These are phyloP conservation scores for Junonia oenone DNA, from an alignment of 2,888 invertebrate genomes.

Conservation along the genomic window DNA sequence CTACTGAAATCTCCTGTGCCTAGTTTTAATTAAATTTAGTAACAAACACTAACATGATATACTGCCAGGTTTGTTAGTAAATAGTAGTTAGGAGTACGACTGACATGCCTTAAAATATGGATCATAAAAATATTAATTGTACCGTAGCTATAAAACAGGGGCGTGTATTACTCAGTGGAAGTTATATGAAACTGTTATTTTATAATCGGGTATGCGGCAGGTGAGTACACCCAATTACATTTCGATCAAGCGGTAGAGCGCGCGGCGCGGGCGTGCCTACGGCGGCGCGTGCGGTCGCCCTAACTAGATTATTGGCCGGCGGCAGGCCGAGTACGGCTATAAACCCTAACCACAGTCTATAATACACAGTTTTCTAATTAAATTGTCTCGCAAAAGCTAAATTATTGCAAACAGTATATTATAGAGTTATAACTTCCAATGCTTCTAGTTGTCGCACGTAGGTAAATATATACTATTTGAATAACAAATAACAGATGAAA, in stretches of 20 bases:
- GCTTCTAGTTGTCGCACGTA: neutral
- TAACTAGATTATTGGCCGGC: slow-evolving; percentile 63
- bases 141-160: neutral
- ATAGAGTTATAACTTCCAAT: neutral
- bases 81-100: no score
- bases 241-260: slow-evolving; percentile 55
- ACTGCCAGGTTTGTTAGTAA: no score
- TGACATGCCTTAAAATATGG: no score
- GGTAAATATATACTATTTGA: neutral
- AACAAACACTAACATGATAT: no score
- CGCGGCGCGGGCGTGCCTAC: slow-evolving; percentile 30
- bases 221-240: slow-evolving; percentile 66
- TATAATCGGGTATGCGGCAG: slow-evolving; percentile 44
- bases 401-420: neutral
- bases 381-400: slow-evolving; percentile 2
- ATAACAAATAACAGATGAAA: neutral
- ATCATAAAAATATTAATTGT: neutral
- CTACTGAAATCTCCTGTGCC: no score
- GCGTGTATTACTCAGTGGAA: neutral
- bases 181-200: slow-evolving; percentile 30
- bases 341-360: slow-evolving; percentile 20
- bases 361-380: slow-evolving; percentile 16
- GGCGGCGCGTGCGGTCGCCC: slow-evolving; percentile 57
- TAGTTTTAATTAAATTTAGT: no score
- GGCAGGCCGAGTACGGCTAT: slow-evolving; percentile 23